Evolutionary conservation across 2,888 invertebrate genomes (phyloP).

Genomic region (Nomada goodeniana): DNA sequence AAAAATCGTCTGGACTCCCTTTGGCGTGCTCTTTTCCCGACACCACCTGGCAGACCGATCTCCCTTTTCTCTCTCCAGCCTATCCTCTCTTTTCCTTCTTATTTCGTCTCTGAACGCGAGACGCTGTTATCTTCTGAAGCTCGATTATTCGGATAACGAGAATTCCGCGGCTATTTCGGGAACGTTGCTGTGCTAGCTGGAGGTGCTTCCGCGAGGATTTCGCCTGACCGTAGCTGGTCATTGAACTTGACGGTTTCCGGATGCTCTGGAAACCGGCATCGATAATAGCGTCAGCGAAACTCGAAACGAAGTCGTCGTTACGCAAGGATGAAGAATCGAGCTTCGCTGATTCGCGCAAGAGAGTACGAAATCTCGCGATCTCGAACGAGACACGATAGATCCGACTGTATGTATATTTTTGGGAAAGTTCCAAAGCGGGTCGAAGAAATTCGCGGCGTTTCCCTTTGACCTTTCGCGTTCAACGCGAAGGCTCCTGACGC

Average conservation of each 20-base stretch:
- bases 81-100: neutral
- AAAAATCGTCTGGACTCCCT: constrained; percentile 40
- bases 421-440: too few relatives aligned
- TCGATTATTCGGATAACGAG: constrained; percentile 54
- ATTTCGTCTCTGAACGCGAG: constrained; percentile 1
- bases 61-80: neutral
- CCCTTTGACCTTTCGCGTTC: neutral
- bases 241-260: constrained; percentile 48
- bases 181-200: constrained; percentile 13
- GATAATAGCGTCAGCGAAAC: constrained; percentile 3
- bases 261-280: constrained; percentile 34
- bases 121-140: constrained; percentile 41
- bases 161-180: constrained; percentile 58
- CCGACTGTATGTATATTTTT: too few relatives aligned
- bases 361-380: too few relatives aligned
- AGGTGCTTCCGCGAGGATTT: constrained; percentile 36
- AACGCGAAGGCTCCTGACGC: too few relatives aligned
- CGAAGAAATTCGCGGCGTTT: neutral
- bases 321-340: neutral
- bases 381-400: neutral
- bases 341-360: neutral
- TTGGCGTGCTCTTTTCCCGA: neutral
- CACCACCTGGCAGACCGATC: constrained; percentile 34
- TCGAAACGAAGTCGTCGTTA: constrained; percentile 13
- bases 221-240: constrained; percentile 37